A percentile compares a stretch with the other conserved stretches of the same genome.
phyloP scores from a whole-genome alignment of 2,797 vertebrate genomes.

The Clarias pachynema region DNA sequence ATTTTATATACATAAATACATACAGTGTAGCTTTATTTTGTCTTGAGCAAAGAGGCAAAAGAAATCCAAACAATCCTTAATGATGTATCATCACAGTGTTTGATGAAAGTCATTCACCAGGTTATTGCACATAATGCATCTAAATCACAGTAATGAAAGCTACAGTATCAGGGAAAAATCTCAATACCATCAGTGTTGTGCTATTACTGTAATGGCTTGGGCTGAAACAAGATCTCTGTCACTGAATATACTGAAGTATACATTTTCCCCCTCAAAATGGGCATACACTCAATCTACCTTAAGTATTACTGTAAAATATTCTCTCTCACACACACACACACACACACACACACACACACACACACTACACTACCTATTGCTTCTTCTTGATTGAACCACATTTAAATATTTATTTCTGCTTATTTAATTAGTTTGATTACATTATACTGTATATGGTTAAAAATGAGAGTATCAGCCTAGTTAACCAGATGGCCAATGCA shows the following conservation, averaged over 20 bases:
- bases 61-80: neutral
- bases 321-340: too few relatives aligned
- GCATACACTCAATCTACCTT: neutral
- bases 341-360: neutral
- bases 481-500: neutral
- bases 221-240: neutral
- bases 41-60: neutral
- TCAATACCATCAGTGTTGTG: constrained; percentile 12
- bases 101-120: neutral
- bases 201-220: constrained; percentile 30
- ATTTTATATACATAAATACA: neutral
- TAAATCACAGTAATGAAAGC: neutral
- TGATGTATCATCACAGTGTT: neutral
- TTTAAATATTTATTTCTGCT: neutral
- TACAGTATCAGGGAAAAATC: constrained; percentile 8
- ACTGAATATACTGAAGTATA: neutral
- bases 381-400: neutral
- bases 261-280: neutral
- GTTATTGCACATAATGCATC: constrained; percentile 23
- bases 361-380: neutral
- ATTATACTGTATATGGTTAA: neutral
- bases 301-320: too few relatives aligned
- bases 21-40: neutral
- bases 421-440: neutral
- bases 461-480: neutral